A percentile compares a stretch with the other conserved stretches of the same genome.
Conservation (phyloP, 2,888 invertebrate genomes). For the Melipona beecheii region DNA sequence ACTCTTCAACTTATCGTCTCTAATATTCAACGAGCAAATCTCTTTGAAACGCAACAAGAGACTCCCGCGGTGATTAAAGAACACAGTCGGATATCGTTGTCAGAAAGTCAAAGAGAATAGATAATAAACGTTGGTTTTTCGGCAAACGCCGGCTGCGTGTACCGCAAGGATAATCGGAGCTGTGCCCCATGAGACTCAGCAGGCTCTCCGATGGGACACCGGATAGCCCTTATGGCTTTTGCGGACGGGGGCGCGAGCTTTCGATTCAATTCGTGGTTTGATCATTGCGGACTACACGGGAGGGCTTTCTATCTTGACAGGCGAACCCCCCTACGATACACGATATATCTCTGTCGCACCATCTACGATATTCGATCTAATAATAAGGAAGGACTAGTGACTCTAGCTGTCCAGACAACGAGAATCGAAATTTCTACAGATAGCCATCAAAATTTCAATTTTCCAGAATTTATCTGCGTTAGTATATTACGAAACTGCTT, state of each 20-base stretch:
- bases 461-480: neutral
- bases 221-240: constrained; percentile 71
- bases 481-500: no score
- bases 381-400: constrained; percentile 72
- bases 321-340: constrained; percentile 68
- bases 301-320: constrained; percentile 70
- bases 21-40: neutral
- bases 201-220: constrained; percentile 76
- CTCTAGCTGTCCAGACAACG: constrained; percentile 16
- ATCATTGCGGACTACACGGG: constrained; percentile 77
- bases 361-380: constrained; percentile 64
- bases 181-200: constrained; percentile 62
- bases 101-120: constrained; percentile 79
- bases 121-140: constrained; percentile 79
- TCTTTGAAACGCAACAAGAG: neutral
- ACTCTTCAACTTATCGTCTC: neutral
- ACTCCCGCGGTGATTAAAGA: constrained; percentile 17
- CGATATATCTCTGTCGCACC: constrained; percentile 79
- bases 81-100: constrained; percentile 30
- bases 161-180: constrained; percentile 64
- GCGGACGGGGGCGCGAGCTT: constrained; percentile 75
- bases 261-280: constrained; percentile 83
- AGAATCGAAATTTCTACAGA: neutral
- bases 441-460: neutral
- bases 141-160: constrained; percentile 72